Base-by-base conservation (phyloP, 1,140 invertebrate species). In the Ceratina calcarata region DNA sequence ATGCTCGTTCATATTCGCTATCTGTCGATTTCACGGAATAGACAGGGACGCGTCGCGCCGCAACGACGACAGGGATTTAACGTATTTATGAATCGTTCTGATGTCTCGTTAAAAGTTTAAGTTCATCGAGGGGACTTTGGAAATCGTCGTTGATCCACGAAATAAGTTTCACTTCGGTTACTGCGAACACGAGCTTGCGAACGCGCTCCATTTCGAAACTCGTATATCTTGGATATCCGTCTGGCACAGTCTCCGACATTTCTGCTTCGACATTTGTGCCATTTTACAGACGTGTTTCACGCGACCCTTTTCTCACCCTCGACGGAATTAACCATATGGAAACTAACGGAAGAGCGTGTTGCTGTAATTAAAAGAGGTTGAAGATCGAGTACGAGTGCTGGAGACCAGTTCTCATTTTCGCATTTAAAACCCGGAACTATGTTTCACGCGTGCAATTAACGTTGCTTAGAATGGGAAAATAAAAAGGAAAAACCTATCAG, bases 81-180 rank as follows among this genome's bases (percentile, higher is more conserved):
- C 13, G 49, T 45, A 70, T 70, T 84, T 71, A 49, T 20, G 15
- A 68, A 20, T 45, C 57, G 66, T 67, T 66, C 27, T 16, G 16
- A 32, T 37, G 27, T 12, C 22, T 84, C 72, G 75, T 85, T 84
- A 85, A 85, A 84, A 83, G 73, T 84, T 64, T 61, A 80, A 83
- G 66, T 84, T 84, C 77, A 71, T 68, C 51, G 67, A 64, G 45
- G 65, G 22, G 27, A 27, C 3, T 2, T 0, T 15, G 15, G n/a
- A 45, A 6, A 20, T 49, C 37, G 16, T 64, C 68, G 13, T 24
- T 32, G 64, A 55, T 7, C 71, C 27, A 24, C 6, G 67, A 61
- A 80, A 83, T 71, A 80, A 82, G 58, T 84, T 84, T 75, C 45
- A 45, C 68, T 12, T 60, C 57, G 3, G 16, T 60, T 6, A 0